Evolutionary conservation across 2,888 invertebrate species (phyloP), one percentile per base, ranked within the genome.

Genomic region (Clunio marinus): DNA sequence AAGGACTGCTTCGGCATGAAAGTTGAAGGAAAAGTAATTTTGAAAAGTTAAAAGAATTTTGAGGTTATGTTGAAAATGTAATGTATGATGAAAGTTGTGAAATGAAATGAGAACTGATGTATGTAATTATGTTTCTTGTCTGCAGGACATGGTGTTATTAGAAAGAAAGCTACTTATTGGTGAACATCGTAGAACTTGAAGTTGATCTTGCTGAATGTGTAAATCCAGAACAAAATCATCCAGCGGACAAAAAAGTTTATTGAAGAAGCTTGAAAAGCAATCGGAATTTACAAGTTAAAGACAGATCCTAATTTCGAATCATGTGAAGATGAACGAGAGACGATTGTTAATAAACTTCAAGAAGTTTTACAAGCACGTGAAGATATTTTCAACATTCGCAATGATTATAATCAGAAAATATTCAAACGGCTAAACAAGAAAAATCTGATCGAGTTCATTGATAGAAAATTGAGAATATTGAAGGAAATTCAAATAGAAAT

Each of bases 231-330:
- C 82, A 82, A 2, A 82, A 86, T 77, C 84, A 88, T 72, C 87
- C 88, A 0, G 87, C 86, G 1, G 92, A 92, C 70, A 84, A 85
- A 51, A 59, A 82, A 81, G 13, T 84, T 86, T 1, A 81, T 93
- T 51, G 82, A 83, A 63, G 82, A 85, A 70, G 91, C 92, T 0
- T 83, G 86, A 74, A 81, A 81, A 7, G 85, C 86, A 8, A 87
- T 93, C 72, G 94, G 93, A 1, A 90, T 93, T 76, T 88, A 87
- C 71, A 85, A 90, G 73, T 78, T 94, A 7, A 94, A 93, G 79
- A 85, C 86, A 0, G 84, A 86, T 15, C 76, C 81, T 0, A 84
- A 86, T 69, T 89, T 85, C 72, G 83, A 84, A 69, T 82, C 84
- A 0, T 79, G 82, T 0, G 78, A 77, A 0, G 80, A 84, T 10